Percentiles rank a stretch among this genome's conserved stretches.
Evolutionary conservation across 2,888 invertebrate genomes (phyloP).

Genomic region (Formica aserva): DNA sequence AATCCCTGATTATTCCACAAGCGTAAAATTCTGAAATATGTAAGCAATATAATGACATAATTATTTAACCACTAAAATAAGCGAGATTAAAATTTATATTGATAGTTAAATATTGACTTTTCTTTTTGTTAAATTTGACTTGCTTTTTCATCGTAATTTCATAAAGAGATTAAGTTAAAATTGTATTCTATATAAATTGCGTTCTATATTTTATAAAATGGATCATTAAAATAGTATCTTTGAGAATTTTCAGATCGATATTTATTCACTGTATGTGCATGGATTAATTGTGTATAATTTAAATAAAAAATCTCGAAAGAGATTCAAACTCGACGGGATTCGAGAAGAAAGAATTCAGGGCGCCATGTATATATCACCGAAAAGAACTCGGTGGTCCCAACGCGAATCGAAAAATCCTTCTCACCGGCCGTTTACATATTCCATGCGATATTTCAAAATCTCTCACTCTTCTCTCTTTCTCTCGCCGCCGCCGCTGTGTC

Average conservation of each 20-base stretch:
- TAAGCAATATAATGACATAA: background rate
- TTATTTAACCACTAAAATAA: background rate
- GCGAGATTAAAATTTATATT: background rate
- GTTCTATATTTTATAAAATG: background rate
- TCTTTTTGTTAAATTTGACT: background rate
- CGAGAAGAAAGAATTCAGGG: constrained; percentile 37
- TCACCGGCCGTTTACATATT: constrained; percentile 59
- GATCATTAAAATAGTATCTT: background rate
- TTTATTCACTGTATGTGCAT: background rate
- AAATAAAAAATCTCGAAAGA: constrained; percentile 29
- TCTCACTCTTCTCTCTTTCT: constrained; percentile 29
- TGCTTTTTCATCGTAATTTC: background rate
- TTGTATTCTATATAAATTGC: background rate
- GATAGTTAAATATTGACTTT: background rate
- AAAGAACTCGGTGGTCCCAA: constrained; percentile 48
- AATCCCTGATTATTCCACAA: background rate
- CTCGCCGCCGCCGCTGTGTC: background rate
- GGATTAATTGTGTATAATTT: constrained; percentile 45
- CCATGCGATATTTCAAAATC: constrained; percentile 65
- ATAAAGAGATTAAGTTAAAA: constrained; percentile 1
- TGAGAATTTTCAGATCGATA: background rate
- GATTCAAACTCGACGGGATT: constrained; percentile 14
- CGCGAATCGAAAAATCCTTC: constrained; percentile 52
- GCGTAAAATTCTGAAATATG: background rate
- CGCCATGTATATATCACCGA: constrained; percentile 53